These are phyloP conservation scores for Ephydatia muelleri DNA, from an alignment of 37 sponge, comb jelly and placozoan genomes.

Conservation along the genomic window DNA sequence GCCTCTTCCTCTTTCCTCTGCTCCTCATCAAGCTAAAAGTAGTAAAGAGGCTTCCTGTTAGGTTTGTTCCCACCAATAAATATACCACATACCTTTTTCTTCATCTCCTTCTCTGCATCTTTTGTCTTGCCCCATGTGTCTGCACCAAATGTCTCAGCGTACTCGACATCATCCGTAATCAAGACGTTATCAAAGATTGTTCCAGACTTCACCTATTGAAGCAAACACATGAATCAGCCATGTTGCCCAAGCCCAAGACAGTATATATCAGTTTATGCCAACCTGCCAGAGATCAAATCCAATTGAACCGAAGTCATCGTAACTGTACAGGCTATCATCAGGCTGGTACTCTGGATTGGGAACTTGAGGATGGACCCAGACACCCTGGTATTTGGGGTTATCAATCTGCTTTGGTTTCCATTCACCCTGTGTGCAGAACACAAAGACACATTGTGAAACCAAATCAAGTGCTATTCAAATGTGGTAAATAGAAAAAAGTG, in stretches of 20 bases:
- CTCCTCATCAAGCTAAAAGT: conserved; percentile 17
- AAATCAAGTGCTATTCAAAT: not conserved
- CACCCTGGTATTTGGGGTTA: conserved; percentile 96
- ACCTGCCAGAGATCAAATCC: conserved; percentile 99
- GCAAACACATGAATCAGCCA: not conserved
- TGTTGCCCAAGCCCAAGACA: too few species aligned
- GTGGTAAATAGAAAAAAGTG: conserved; percentile 5
- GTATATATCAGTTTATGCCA: not conserved
- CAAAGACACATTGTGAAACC: not conserved
- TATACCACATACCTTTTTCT: conserved; percentile 60
- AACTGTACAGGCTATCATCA: conserved; percentile 81
- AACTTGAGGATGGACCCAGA: conserved; percentile 95
- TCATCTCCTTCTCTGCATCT: conserved; percentile 94
- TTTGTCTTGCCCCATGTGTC: conserved; percentile 87
- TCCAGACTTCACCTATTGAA: conserved; percentile 93
- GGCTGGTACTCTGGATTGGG: conserved; percentile 89
- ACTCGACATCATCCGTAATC: conserved; percentile 92
- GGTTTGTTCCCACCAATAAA: not conserved
- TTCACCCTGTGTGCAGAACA: conserved; percentile 65
- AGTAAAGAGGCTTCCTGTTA: not conserved
- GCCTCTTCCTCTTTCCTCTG: conserved; percentile 84
- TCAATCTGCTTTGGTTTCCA: conserved; percentile 97
- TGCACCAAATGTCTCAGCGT: conserved; percentile 79
- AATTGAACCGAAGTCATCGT: conserved; percentile 80
- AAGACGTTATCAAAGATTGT: conserved; percentile 98